These are phyloP conservation scores for Pristiophorus japonicus DNA, from an alignment of 2,113 vertebrate species.

Conservation along the genomic window DNA sequence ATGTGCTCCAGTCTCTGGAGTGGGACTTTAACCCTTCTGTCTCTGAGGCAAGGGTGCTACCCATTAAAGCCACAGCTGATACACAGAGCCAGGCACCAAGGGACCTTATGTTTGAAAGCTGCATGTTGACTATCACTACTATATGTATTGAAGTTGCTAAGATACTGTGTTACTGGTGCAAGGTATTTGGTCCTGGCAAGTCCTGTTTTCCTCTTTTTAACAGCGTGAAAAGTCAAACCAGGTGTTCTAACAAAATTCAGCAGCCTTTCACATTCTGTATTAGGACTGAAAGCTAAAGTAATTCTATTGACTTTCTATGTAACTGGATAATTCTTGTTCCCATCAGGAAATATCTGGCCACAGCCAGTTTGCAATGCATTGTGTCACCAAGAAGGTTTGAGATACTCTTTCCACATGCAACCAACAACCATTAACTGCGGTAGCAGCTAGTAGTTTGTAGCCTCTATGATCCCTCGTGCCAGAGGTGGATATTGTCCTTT, in stretches of 20 bases:
- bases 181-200: background rate
- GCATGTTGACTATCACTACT: background rate
- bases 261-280: background rate
- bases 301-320: background rate
- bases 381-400: background rate
- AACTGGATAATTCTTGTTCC: background rate
- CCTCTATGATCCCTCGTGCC: background rate
- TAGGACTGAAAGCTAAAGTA: background rate
- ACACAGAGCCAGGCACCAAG: background rate
- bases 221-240: background rate
- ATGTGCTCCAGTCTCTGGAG: too few relatives aligned
- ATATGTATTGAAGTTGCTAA: background rate
- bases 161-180: background rate
- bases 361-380: background rate
- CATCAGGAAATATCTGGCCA: background rate
- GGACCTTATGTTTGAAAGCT: background rate
- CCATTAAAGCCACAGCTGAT: too few relatives aligned
- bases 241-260: background rate
- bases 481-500: too few relatives aligned
- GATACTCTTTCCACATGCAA: background rate
- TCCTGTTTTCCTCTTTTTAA: background rate
- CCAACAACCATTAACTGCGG: background rate
- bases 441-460: too few relatives aligned
- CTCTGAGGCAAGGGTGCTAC: too few relatives aligned
- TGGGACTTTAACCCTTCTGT: too few relatives aligned